Percentiles rank a stretch among this genome's conserved stretches.
These are phyloP conservation scores for Drosophila mojavensis DNA, from an alignment of 1,140 invertebrate genomes.

Conservation along the genomic window DNA sequence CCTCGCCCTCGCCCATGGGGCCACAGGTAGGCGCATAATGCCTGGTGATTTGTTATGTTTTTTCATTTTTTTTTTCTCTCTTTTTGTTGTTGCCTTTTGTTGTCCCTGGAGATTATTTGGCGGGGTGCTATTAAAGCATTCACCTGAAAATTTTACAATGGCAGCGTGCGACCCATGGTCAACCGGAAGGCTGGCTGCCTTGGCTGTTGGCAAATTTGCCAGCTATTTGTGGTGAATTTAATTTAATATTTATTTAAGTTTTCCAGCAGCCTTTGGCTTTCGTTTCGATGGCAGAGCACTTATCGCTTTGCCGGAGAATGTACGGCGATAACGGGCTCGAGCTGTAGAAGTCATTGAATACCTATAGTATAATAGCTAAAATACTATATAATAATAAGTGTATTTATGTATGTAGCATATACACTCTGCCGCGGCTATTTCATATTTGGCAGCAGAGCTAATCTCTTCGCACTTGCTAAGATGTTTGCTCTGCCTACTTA, in stretches of 20 bases:
- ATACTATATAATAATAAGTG: too few species aligned
- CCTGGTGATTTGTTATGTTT: conserved; percentile 69
- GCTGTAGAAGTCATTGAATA: too few species aligned
- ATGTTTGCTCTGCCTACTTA: too few species aligned
- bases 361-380: too few species aligned
- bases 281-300: conserved; percentile 20
- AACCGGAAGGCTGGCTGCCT: conserved; percentile 47
- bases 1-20: too few species aligned
- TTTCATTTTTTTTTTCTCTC: background rate
- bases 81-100: conserved; percentile 10
- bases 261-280: conserved; percentile 13
- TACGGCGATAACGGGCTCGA: too few species aligned
- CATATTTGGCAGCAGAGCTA: too few species aligned
- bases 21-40: conserved; percentile 61
- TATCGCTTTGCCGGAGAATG: too few species aligned
- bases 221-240: conserved; percentile 73
- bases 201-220: conserved; percentile 57
- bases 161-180: conserved; percentile 48
- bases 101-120: conserved; percentile 58
- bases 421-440: too few species aligned
- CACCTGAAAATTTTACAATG: conserved; percentile 73
- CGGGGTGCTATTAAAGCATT: conserved; percentile 57
- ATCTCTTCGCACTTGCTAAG: too few species aligned
- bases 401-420: too few species aligned
- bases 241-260: conserved; percentile 79